Base-by-base conservation (phyloP, 2,888 invertebrate species). In the Caenorhabditis uteleia region DNA sequence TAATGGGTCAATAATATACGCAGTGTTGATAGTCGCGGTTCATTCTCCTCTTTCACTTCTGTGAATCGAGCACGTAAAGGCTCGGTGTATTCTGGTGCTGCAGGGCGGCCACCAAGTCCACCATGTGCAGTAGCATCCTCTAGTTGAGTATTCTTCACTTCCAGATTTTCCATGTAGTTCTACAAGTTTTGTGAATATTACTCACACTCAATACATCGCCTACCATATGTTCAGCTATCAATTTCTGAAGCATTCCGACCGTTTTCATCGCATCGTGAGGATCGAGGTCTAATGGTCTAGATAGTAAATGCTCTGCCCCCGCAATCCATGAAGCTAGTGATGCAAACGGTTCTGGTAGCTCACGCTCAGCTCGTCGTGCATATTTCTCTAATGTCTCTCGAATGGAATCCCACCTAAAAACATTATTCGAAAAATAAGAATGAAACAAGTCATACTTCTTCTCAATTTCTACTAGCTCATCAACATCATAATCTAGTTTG, bases 1-100 rank as follows among this genome's bases (percentile, higher is more conserved):
- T 77, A 78, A 51, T 78, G 72, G 7, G 76, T 68, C 10, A 76
- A 66, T n/a, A 78, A 65, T 33, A 79, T 70, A 46, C 60, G 57
- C 23, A 80, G 56, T 0, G 74, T 72, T 7, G 74, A 67, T 20
- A 77, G 54, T 16, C 77, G 60, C 36, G 72, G 54, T 5, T 73
- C 73, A 34, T 68, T 75, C 48, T 80, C 77, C 36, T 75, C 74
- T n/a, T 58, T 68, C 53, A 80, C 49, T 21, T 68, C 62, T 26
- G 60, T 69, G 57, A 78, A 56, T 54, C 80, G 55, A 7, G 61
- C 59, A 33, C 65, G 61, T 29, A 80, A 56, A 12, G 77, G 69
- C 21, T 76, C 75, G n/a, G 71, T 64, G 55, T 80, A 70, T 50
- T 77, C 77, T 0, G 73, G 64, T 12, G 70, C 62, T 18, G 76